Conservation (phyloP, 2,113 vertebrate genomes). For the Chaenocephalus aceratus region DNA sequence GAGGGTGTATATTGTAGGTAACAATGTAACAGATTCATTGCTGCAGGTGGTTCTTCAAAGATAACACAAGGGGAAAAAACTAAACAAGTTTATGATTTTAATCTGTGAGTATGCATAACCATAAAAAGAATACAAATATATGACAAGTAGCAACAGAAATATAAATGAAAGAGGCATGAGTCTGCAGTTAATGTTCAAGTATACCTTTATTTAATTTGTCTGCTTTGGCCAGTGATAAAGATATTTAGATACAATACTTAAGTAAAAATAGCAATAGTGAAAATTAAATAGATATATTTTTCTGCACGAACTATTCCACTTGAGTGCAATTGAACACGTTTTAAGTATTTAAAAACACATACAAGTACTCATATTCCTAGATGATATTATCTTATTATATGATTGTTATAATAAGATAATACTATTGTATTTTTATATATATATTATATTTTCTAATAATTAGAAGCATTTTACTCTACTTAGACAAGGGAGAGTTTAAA, state of each 20-base stretch:
- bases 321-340: no score
- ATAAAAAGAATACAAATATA: not conserved
- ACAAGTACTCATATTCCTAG: not conserved
- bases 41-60: not conserved
- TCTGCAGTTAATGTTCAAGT: not conserved
- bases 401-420: no score
- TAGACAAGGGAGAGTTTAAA: not conserved
- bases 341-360: no score
- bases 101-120: not conserved
- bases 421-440: no score
- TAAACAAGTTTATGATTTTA: not conserved
- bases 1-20: constrained; percentile 48
- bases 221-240: not conserved
- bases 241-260: not conserved
- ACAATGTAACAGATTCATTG: constrained; percentile 6
- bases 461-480: not conserved
- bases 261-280: not conserved
- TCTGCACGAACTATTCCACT: no score
- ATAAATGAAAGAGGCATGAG: no score
- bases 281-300: no score
- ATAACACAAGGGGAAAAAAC: not conserved
- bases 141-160: not conserved
- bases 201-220: not conserved
- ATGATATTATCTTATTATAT: not conserved
- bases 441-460: not conserved